Base-by-base conservation (phyloP, 2,888 invertebrate genomes). In the Notodonta dromedarius region DNA sequence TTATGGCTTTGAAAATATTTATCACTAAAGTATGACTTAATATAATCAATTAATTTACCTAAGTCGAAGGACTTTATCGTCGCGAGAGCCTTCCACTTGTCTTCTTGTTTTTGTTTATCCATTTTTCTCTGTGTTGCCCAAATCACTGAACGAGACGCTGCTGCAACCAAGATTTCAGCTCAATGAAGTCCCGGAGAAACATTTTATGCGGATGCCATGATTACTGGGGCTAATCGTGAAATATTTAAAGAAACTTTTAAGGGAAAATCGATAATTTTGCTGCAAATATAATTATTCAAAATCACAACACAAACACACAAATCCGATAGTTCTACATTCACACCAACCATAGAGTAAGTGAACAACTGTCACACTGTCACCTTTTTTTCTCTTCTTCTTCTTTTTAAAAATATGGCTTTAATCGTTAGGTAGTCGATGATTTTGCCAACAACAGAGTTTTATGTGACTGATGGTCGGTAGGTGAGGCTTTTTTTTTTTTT, bases 61-160 rank as follows among this genome's bases (percentile, higher is more conserved):
- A 90, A 81, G 78, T 93, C 93, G 70, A 93, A 93, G n/a, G 90
- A 81, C 78, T 93, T 92, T 9, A 92, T 83, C 1, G 93, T 93
- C 32, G 91, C 84, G 61, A 93, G 79, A 61, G 90, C 84, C 62
- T 91, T 89, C 93, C 93, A 93, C 74, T 90, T 91, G 62, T 88
- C 84, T 24, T 24, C 24, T 57, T 84, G 74, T 63, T 83, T 85
- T 58, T 79, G 80, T 70, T 82, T 86, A 63, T 89, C 87, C 92
- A 92, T 92, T 62, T 69, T 69, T 60, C 13, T 48, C 5, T 66
- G 60, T 63, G 24, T 60, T 69, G 42, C 50, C 57, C 58, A 52
- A 32, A 40, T 77, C 62, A 76, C 66, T 76, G 72, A 72, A 56
- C 62, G 63, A 70, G 78, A 66, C 79, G 73, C 78, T 84, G 82